Evolutionary conservation across 1,140 invertebrate genomes (phyloP).

Genomic region (Agrypnia vestita): DNA sequence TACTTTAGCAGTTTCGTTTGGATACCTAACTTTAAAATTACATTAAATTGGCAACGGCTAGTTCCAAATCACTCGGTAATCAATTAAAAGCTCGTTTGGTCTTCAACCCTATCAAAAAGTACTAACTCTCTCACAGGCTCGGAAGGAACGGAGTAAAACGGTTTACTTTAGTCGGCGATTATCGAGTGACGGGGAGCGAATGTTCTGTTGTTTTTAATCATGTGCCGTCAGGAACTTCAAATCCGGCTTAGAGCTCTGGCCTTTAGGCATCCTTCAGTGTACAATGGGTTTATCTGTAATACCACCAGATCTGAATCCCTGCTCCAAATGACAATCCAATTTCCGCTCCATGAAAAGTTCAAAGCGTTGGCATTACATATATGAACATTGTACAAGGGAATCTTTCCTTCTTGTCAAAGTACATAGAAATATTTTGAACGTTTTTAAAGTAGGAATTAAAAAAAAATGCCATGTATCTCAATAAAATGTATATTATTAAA

Average conservation of each 20-base stretch:
- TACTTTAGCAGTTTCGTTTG: too few relatives aligned
- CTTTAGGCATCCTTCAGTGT: conserved; percentile 1
- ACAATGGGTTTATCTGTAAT: conserved; percentile 25
- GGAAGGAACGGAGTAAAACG: conserved; percentile 7
- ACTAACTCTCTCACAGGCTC: background rate
- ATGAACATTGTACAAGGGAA: background rate
- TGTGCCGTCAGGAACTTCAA: background rate
- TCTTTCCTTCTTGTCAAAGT: too few relatives aligned
- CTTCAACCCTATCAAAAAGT: conserved; percentile 6
- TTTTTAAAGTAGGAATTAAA: too few relatives aligned
- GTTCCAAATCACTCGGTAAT: conserved; percentile 5
- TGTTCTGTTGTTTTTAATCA: conserved; percentile 28
- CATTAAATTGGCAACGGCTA: background rate
- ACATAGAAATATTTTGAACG: too few relatives aligned
- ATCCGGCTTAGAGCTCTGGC: conserved; percentile 14
- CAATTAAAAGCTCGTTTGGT: conserved; percentile 37
- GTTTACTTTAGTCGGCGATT: background rate
- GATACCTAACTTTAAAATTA: too few relatives aligned
- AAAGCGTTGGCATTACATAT: conserved; percentile 43
- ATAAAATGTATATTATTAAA: too few relatives aligned
- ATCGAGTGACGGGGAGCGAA: background rate
- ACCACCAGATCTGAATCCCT: conserved; percentile 48
- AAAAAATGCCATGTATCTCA: too few relatives aligned
- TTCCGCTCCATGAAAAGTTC: conserved; percentile 57
- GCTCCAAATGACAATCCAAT: conserved; percentile 59